Base-by-base conservation (phyloP, 2,113 vertebrate genomes). In the Malurus melanocephalus region DNA sequence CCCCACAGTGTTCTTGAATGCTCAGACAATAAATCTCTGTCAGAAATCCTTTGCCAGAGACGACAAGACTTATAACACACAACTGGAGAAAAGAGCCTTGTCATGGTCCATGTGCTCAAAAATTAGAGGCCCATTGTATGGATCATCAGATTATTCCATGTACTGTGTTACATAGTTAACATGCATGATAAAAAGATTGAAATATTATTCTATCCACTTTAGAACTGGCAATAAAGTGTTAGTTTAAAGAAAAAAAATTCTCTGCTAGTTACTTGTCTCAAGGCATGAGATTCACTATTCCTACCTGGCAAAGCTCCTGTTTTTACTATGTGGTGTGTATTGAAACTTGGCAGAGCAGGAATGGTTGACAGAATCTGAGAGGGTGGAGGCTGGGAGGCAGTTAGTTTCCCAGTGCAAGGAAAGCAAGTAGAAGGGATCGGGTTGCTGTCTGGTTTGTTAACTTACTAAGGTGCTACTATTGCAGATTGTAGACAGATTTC, bases 91-190 rank as follows among this genome's bases (percentile, higher is more conserved):
- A 49, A 80, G 65, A 75, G 7, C 7, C 15, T 9, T 68, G 45
- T 11, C 6, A 2, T 64, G 15, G 57, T 78, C 15, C 0, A 0
- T 72, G 10, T 65, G 42, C 33, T 56, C 12, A n/a, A 21, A 62
- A 62, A 38, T 35, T 82, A 57, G n/a, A 85, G 59, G 46, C 20
- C 7, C 12, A 53, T 15, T 6, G 1, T 68, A 16, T 27, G 16
- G 42, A 48, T 68, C 23, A 33, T 64, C 33, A 35, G 3, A 59
- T 74, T 87, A 46, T 53, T 91, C 32, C 11, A 16, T 87, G 18
- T 24, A 53, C 26, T 51, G 23, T 48, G 32, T 85, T 51, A 53
- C 45, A 55, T 75, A 40, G 33, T 61, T 33, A 61, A 14, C 12
- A 16, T 35, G 6, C 26, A 27, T 32, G 48, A 61, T 66, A 32